Conservation (phyloP, 2,113 vertebrate genomes). For the Numenius arquata region DNA sequence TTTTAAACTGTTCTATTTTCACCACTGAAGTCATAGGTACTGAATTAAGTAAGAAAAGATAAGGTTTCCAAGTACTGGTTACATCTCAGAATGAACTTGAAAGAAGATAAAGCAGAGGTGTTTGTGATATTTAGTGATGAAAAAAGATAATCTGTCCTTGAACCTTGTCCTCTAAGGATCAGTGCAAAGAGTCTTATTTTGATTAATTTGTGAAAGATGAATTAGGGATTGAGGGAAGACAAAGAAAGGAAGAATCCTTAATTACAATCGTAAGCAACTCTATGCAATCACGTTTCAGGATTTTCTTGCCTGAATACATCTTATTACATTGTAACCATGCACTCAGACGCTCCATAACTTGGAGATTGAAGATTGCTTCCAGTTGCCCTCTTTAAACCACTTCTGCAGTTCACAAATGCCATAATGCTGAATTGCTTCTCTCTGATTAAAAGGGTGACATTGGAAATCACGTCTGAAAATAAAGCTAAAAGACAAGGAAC, state of each 20-base stretch:
- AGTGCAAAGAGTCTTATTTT: slow-evolving; percentile 37
- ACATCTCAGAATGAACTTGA: background rate
- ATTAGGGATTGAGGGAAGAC: slow-evolving; percentile 27
- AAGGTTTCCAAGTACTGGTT: background rate
- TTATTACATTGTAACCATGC: slow-evolving; percentile 29
- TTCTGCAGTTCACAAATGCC: slow-evolving; percentile 7
- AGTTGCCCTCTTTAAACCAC: slow-evolving; percentile 20
- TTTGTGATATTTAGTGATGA: background rate
- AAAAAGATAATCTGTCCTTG: slow-evolving; percentile 23
- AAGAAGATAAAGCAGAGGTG: background rate
- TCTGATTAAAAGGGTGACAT: background rate
- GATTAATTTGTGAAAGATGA: slow-evolving; percentile 47
- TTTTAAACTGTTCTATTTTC: background rate
- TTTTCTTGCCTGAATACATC: slow-evolving; percentile 57
- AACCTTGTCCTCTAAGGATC: slow-evolving; percentile 32
- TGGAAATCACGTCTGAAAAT: background rate
- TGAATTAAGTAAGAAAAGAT: slow-evolving; percentile 3
- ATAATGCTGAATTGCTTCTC: background rate
- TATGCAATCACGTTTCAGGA: slow-evolving; percentile 45
- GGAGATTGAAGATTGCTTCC: slow-evolving; percentile 7
- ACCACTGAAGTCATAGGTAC: background rate
- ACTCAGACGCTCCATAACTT: background rate
- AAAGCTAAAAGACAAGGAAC: background rate
- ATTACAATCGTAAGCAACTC: slow-evolving; percentile 38
- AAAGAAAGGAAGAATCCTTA: slow-evolving; percentile 41